Evolutionary conservation across 1,140 invertebrate species (phyloP), one percentile per base, ranked within the genome.

Genomic region (Drosophila nebulosa): DNA sequence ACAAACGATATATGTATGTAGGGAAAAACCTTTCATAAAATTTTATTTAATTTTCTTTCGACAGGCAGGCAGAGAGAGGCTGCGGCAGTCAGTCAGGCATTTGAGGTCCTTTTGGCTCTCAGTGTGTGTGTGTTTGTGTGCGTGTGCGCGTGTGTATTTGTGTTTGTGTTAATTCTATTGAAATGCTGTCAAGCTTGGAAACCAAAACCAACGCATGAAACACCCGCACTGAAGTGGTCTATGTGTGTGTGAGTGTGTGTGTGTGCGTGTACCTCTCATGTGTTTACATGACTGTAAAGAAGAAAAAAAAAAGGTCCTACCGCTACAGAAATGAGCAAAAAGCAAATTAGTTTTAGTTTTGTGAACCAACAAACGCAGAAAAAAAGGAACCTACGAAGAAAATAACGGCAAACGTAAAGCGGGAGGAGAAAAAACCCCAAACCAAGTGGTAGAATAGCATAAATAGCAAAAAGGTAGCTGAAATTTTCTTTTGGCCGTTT

Each of bases 41-140:
- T 86, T 88, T 86, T 81, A 86, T 86, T 86, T 88, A 86, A 86
- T 88, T 86, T 86, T 88, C 83, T 77, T 78, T 75, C 59, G 64
- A 35, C 42, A 50, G 22, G 36, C 36, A 4, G 36, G 36, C 36
- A 46, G 39, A 18, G 39, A 4, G 16, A 21, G 39, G 16, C 39
- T 10, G 39, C n/a, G 6, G 9, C 39, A 21, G 39, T 21, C 39
- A 46, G 39, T 46, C 39, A 46, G 14, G 30, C 67, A 32, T 59
- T 55, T 53, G 74, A 69, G 65, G 74, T 69, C 60, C 67, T 78
- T 73, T 62, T 53, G 57, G 16, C 72, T 46, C 71, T 58, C 50
- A 61, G 57, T 62, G 35, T 66, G 22, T 18, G 22, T 7, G 35
- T 53, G 27, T 35, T 21, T 35, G n/a, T 58, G 53, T 63, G 58